These are phyloP conservation scores for Myzus persicae DNA, from an alignment of 1,140 invertebrate genomes.

Conservation along the genomic window DNA sequence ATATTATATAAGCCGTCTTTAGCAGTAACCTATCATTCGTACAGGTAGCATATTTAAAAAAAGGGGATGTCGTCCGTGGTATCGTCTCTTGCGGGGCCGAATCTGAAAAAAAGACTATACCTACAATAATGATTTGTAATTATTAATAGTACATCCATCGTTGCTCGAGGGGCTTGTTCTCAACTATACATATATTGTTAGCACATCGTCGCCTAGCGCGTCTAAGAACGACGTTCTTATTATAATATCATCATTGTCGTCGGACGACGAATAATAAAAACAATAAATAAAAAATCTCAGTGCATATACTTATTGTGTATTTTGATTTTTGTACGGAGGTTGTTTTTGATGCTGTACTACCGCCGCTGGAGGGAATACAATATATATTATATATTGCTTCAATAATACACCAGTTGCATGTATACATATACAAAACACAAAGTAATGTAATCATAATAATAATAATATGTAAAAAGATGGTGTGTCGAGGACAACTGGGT, in stretches of 20 bases:
- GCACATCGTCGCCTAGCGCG: background rate
- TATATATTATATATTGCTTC: background rate
- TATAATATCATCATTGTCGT: background rate
- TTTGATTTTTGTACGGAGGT: background rate
- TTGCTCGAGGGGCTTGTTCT: background rate
- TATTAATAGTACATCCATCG: background rate
- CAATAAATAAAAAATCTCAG: background rate
- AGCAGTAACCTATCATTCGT: background rate
- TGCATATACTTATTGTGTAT: background rate
- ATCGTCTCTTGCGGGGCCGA: background rate
- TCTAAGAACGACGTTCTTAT: background rate
- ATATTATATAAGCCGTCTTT: background rate
- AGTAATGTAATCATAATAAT: background rate
- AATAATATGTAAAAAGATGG: conserved; percentile 57
- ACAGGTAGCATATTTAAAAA: background rate
- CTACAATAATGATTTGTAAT: background rate
- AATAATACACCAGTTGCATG: background rate
- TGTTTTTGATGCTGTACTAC: background rate
- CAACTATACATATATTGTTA: background rate
- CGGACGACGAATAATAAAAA: background rate
- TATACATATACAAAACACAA: background rate
- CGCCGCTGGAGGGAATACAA: background rate
- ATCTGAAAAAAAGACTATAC: background rate
- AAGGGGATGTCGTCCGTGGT: background rate
- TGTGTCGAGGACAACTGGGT: conserved; percentile 59